Evolutionary conservation across 2,113 vertebrate genomes (phyloP).

Genomic region (Mirounga angustirostris): DNA sequence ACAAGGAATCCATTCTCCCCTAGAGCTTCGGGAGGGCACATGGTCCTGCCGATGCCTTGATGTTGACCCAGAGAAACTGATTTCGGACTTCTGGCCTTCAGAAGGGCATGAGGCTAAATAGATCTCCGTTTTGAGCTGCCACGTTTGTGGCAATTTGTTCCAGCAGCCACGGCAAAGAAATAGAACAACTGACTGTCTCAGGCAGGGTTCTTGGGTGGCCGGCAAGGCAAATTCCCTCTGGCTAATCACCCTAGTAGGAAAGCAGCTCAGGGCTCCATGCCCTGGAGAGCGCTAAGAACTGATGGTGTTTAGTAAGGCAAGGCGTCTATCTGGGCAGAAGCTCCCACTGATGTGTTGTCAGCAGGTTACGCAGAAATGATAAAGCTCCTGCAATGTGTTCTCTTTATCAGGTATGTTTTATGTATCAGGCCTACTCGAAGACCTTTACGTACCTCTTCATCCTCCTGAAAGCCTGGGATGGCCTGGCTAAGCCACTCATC

Average conservation of each 20-base stretch:
- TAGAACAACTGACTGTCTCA: background rate
- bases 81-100: background rate
- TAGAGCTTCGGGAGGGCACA: fast-evolving
- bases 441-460: fast-evolving
- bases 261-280: fast-evolving
- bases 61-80: background rate
- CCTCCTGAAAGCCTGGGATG: background rate
- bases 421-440: fast-evolving
- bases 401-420: background rate
- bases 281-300: fast-evolving
- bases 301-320: fast-evolving
- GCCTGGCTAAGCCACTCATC: no score
- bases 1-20: fast-evolving
- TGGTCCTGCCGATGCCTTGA: fast-evolving
- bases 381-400: fast-evolving
- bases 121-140: background rate
- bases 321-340: background rate
- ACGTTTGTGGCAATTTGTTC: background rate
- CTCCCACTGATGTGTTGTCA: fast-evolving
- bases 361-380: fast-evolving
- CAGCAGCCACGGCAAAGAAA: background rate
- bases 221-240: no score
- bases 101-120: background rate
- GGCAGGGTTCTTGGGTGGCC: background rate
- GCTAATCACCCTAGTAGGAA: background rate